phyloP scores from a whole-genome alignment of 2,888 invertebrate species.

The Alcis repandata region DNA sequence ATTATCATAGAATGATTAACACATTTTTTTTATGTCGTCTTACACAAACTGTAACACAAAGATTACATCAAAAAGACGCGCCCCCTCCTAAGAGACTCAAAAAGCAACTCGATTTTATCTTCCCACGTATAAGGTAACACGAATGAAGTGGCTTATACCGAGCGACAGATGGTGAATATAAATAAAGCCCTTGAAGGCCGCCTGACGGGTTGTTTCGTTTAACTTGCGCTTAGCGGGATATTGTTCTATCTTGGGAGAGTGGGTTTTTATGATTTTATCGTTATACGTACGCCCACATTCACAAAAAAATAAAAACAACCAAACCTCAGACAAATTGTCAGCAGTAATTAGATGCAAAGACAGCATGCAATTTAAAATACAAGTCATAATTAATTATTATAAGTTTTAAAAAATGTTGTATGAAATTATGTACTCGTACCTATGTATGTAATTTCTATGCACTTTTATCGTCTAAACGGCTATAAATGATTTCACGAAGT shows the following conservation, averaged over 20 bases:
- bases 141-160: slow-evolving; percentile 31
- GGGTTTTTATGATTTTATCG: background rate
- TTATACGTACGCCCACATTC: too few species aligned
- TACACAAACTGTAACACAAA: slow-evolving; percentile 1
- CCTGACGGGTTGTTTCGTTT: slow-evolving; percentile 27
- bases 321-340: too few species aligned
- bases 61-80: slow-evolving; percentile 13
- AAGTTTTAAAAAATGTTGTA: too few species aligned
- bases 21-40: too few species aligned
- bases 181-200: slow-evolving; percentile 32
- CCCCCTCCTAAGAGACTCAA: slow-evolving; percentile 13
- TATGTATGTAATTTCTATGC: too few species aligned
- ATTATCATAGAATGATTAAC: background rate
- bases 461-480: too few species aligned
- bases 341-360: too few species aligned
- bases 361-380: too few species aligned
- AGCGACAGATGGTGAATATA: slow-evolving; percentile 41
- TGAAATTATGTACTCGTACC: too few species aligned
- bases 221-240: slow-evolving; percentile 22
- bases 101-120: slow-evolving; percentile 25
- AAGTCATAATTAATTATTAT: too few species aligned
- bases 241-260: slow-evolving; percentile 13
- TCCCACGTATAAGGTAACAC: slow-evolving; percentile 29
- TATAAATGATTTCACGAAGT: too few species aligned
- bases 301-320: too few species aligned